These are phyloP conservation scores for Sylvilagus bachmani DNA, from an alignment of 2,113 vertebrate genomes.

Conservation along the genomic window DNA sequence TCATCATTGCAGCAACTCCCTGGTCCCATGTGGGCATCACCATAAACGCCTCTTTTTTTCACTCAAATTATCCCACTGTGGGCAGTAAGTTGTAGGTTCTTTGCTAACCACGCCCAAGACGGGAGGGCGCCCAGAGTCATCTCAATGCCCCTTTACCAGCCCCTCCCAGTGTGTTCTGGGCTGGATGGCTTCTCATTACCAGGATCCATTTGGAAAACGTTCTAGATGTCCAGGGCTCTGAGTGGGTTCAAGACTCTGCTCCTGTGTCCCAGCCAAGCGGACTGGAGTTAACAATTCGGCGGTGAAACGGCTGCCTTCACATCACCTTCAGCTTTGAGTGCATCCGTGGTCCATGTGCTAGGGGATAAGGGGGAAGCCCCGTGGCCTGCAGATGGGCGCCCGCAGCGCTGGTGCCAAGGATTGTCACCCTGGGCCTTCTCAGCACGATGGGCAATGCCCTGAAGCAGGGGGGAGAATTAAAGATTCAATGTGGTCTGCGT, in stretches of 20 bases:
- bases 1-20: neutral
- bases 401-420: neutral
- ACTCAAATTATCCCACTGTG: neutral
- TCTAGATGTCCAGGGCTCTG: neutral
- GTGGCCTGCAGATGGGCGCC: neutral
- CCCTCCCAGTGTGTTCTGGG: too few relatives aligned
- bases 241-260: neutral
- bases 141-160: neutral
- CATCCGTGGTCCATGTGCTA: fast-evolving
- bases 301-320: neutral
- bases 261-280: neutral
- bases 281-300: neutral
- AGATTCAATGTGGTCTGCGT: neutral
- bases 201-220: neutral
- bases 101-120: neutral
- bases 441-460: neutral
- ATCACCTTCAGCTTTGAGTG: neutral
- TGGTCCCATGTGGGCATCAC: neutral
- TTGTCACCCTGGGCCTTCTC: neutral
- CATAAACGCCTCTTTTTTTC: neutral
- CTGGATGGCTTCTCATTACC: neutral
- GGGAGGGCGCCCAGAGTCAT: neutral
- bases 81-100: neutral
- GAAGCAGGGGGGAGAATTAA: neutral
- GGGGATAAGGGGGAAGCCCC: neutral